phyloP scores from a whole-genome alignment of 2,113 vertebrate genomes.

The Potamarius usumacintae region DNA sequence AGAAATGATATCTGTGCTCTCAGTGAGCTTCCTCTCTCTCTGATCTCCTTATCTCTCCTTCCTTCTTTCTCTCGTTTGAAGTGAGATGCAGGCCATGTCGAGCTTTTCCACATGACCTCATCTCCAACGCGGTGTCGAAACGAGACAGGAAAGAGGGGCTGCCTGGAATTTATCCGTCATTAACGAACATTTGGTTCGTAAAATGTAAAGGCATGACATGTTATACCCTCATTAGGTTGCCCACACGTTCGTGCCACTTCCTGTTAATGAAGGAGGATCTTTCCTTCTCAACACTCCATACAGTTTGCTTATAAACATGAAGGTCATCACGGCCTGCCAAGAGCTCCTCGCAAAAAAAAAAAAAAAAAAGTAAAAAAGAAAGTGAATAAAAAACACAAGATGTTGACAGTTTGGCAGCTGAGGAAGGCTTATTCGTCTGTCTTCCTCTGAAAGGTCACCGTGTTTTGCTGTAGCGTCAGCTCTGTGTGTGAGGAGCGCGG shows the following conservation, averaged over 20 bases:
- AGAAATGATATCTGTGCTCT: neutral
- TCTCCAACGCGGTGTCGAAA: neutral
- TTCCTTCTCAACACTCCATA: neutral
- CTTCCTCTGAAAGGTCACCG: conserved; percentile 53
- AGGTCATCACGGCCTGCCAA: conserved; percentile 36
- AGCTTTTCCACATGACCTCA: conserved; percentile 17
- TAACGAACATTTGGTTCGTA: neutral
- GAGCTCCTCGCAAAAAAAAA: conserved; percentile 11
- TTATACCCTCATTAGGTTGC: neutral
- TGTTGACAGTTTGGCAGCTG: conserved; percentile 53
- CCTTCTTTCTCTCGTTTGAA: conserved; percentile 18
- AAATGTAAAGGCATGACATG: neutral
- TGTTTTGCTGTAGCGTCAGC: conserved; percentile 37
- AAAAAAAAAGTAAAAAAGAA: conserved; percentile 10
- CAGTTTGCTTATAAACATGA: conserved; percentile 8
- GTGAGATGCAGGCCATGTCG: neutral
- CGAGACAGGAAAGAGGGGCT: neutral
- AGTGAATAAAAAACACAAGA: conserved; percentile 28
- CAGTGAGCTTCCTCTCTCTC: neutral
- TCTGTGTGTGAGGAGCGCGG: conserved; percentile 48
- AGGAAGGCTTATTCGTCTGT: conserved; percentile 43
- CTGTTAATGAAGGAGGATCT: neutral
- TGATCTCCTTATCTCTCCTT: conserved; percentile 2
- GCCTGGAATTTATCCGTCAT: neutral
- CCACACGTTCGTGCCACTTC: neutral